Conservation (phyloP, 1,140 invertebrate species). For the Drosophila pseudoananassae region DNA sequence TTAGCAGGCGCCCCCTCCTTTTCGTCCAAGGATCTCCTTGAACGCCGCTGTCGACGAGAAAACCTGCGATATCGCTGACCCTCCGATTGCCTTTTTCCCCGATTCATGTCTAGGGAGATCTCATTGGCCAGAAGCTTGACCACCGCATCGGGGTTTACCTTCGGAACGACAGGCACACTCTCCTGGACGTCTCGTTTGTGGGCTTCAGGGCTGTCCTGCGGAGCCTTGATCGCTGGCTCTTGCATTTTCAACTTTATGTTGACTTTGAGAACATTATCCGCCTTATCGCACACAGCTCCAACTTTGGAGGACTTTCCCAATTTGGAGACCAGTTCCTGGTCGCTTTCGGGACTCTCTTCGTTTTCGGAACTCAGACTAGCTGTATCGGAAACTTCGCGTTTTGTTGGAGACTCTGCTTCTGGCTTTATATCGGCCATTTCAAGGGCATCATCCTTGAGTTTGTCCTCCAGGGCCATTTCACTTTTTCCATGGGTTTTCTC, state of each 20-base stretch:
- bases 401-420: neutral
- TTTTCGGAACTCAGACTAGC: neutral
- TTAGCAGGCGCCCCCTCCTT: neutral
- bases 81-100: constrained; percentile 32
- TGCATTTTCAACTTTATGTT: constrained; percentile 22
- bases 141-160: constrained; percentile 39
- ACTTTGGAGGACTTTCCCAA: neutral
- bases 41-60: neutral
- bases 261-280: neutral
- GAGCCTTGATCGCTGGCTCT: constrained; percentile 3
- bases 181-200: constrained; percentile 4
- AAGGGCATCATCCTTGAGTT: neutral
- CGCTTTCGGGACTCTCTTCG: neutral
- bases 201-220: neutral
- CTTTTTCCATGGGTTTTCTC: neutral
- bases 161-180: neutral
- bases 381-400: neutral
- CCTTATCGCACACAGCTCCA: neutral
- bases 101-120: constrained; percentile 39
- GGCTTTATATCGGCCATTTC: neutral
- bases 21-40: constrained; percentile 25
- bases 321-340: neutral
- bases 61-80: neutral
- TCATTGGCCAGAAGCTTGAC: constrained; percentile 58
- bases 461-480: neutral